A percentile compares a stretch with the other conserved stretches of the same genome.
phyloP scores from a whole-genome alignment of 2,113 vertebrate species.

The Chelonoidis abingdonii region DNA sequence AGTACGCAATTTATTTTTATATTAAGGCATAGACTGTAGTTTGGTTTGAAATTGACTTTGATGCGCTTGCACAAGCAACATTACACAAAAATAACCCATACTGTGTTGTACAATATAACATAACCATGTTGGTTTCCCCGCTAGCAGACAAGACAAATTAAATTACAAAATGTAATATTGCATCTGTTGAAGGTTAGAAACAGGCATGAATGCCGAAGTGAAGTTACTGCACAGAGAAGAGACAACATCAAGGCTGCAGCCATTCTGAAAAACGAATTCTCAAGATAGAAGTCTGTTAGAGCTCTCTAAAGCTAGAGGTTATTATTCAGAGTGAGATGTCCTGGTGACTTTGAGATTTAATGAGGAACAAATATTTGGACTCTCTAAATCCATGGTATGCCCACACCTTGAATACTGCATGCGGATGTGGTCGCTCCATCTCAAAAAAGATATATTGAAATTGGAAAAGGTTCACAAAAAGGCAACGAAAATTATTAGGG shows the following conservation, averaged over 20 bases:
- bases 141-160: not conserved
- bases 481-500: too few species aligned
- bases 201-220: not conserved
- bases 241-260: not conserved
- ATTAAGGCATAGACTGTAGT: not conserved
- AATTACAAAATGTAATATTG: not conserved
- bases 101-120: not conserved
- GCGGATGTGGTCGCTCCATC: too few species aligned
- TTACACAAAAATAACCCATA: not conserved
- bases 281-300: not conserved
- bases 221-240: not conserved
- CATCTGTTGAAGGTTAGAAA: not conserved
- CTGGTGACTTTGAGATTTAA: not conserved
- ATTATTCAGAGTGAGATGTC: not conserved
- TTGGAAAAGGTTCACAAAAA: too few species aligned
- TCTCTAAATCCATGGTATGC: not conserved
- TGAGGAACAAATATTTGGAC: not conserved
- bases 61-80: not conserved
- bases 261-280: not conserved
- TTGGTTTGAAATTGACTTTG: not conserved
- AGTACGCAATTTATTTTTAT: not conserved
- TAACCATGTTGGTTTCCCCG: not conserved
- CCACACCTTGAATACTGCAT: too few species aligned
- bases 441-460: too few species aligned
- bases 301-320: not conserved